Evolutionary conservation across 1,140 invertebrate genomes (phyloP).

Genomic region (Mercenaria mercenaria): DNA sequence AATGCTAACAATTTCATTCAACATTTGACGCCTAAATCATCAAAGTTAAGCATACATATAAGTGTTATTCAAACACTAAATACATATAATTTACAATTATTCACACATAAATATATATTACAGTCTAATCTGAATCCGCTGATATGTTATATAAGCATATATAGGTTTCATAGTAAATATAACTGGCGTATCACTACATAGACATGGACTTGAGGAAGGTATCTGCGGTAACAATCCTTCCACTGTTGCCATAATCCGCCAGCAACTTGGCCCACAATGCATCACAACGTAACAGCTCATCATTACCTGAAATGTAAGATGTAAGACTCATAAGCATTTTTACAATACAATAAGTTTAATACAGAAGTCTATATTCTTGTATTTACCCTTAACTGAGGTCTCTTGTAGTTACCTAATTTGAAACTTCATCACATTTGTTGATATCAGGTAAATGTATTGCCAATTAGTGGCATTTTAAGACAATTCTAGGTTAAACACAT

Average conservation of each 20-base stretch:
- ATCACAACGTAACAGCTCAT: constrained; percentile 68
- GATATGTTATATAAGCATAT: too few relatives aligned
- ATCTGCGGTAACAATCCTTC: constrained; percentile 58
- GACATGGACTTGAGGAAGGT: constrained; percentile 54
- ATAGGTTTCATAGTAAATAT: too few relatives aligned
- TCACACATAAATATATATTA: too few relatives aligned
- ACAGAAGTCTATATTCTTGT: background rate
- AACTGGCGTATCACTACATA: constrained; percentile 3
- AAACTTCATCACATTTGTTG: background rate
- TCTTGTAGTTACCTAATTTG: background rate
- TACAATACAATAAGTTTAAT: background rate
- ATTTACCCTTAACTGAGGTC: background rate
- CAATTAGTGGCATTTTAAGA: too few relatives aligned
- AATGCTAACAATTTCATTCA: too few relatives aligned
- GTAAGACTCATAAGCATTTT: too few relatives aligned
- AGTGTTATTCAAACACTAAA: too few relatives aligned
- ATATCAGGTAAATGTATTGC: background rate
- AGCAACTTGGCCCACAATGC: constrained; percentile 64
- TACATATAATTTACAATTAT: too few relatives aligned
- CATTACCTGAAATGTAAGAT: constrained; percentile 67
- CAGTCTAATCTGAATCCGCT: too few relatives aligned
- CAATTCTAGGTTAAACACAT: too few relatives aligned
- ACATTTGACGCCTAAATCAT: too few relatives aligned
- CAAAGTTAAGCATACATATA: too few relatives aligned
- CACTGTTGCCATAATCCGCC: constrained; percentile 55